phyloP scores from a whole-genome alignment of 2,797 vertebrate genomes.

The Melopsittacus undulatus region DNA sequence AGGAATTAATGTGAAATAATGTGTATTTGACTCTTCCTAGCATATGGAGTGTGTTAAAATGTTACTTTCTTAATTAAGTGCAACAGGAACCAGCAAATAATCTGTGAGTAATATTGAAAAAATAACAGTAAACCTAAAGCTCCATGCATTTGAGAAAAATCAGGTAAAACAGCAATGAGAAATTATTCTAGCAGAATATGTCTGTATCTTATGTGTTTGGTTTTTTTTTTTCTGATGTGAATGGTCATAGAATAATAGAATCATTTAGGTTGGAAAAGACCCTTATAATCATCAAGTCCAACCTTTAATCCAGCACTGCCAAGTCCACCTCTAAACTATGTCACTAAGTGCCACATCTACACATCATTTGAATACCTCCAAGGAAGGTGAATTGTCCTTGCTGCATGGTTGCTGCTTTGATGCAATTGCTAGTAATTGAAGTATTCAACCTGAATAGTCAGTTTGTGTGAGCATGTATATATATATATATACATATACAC shows the following conservation, averaged over 20 bases:
- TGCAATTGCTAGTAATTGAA: not conserved
- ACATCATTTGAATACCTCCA: not conserved
- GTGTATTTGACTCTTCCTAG: not conserved
- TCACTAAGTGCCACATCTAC: not conserved
- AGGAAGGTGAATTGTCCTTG: not conserved
- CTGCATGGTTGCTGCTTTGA: not conserved
- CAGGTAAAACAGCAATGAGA: not conserved
- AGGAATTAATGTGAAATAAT: not conserved
- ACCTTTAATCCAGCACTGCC: not conserved
- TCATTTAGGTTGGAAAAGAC: not conserved
- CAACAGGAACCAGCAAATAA: not conserved
- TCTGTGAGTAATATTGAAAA: not conserved
- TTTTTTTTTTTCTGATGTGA: not conserved
- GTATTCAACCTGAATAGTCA: not conserved
- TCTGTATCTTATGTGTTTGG: not conserved
- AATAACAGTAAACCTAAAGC: not conserved
- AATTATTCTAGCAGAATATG: not conserved
- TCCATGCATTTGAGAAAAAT: not conserved
- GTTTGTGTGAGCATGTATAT: rapidly evolving
- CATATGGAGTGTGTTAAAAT: not conserved
- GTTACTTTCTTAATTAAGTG: not conserved
- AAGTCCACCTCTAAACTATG: not conserved
- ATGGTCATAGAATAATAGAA: not conserved
- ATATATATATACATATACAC: rapidly evolving
- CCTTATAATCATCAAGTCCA: not conserved